Conservation (phyloP, 2,888 invertebrate genomes). For the Ganaspis brasiliensis region DNA sequence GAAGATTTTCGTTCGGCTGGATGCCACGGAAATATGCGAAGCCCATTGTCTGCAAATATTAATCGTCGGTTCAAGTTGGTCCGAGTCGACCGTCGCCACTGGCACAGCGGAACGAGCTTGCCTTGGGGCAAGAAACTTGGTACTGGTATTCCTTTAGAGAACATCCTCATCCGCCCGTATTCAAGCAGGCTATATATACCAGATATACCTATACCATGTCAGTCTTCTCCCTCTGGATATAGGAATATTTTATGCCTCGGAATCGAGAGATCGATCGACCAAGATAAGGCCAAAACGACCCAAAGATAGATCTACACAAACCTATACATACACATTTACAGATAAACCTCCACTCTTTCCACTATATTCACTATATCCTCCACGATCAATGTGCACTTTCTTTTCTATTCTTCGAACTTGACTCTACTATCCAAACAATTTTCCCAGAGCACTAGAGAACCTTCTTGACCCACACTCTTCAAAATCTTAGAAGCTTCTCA, state of each 20-base stretch:
- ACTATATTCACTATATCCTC: not conserved
- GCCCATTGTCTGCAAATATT: constrained; percentile 76
- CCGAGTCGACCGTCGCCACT: constrained; percentile 56
- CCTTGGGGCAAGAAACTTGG: constrained; percentile 57
- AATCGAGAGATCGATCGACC: constrained; percentile 48
- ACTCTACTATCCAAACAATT: constrained; percentile 34
- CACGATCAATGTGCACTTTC: not conserved
- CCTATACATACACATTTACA: not conserved
- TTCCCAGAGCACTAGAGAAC: not conserved
- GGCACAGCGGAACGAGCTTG: constrained; percentile 30
- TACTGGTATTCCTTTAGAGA: constrained; percentile 43
- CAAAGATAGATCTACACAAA: constrained; percentile 1
- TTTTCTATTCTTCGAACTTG: constrained; percentile 22
- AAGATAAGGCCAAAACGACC: constrained; percentile 31
- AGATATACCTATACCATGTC: not conserved
- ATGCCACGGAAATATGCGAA: constrained; percentile 70
- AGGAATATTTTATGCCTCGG: constrained; percentile 46
- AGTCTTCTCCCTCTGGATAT: constrained; percentile 8
- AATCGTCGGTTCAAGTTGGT: constrained; percentile 72
- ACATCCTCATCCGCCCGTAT: constrained; percentile 33
- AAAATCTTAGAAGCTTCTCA: not conserved
- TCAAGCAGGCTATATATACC: not conserved
- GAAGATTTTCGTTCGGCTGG: constrained; percentile 52
- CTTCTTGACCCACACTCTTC: not conserved
- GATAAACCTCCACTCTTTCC: not conserved